Percentiles rank a stretch among this genome's conserved stretches.
Conservation (phyloP, 2,888 invertebrate genomes). For the Pinctada fucata region DNA sequence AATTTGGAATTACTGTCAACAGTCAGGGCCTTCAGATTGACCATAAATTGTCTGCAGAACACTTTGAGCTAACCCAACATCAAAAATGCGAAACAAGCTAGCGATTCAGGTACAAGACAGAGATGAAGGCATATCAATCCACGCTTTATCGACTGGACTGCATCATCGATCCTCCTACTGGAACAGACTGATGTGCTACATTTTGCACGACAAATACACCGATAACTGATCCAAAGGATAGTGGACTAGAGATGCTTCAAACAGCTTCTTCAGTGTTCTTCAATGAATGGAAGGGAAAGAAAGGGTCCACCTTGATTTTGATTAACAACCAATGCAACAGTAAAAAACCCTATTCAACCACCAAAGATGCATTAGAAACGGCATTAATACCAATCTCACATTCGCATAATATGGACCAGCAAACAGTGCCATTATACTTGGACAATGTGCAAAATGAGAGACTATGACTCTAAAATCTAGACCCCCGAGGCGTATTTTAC, state of each 20-base stretch:
- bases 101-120: constrained; percentile 34
- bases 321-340: constrained; percentile 22
- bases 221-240: constrained; percentile 20
- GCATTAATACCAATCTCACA: constrained; percentile 43
- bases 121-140: constrained; percentile 35
- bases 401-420: constrained; percentile 45
- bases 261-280: constrained; percentile 22
- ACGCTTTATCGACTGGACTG: constrained; percentile 21
- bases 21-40: constrained; percentile 35
- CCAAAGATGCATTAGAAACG: constrained; percentile 27
- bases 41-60: constrained; percentile 27
- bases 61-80: constrained; percentile 34
- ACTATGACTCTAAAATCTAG: no score
- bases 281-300: constrained; percentile 21
- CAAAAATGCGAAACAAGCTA: constrained; percentile 38
- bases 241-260: constrained; percentile 9
- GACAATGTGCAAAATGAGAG: constrained; percentile 16
- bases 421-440: constrained; percentile 41
- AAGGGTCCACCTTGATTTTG: constrained; percentile 10
- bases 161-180: constrained; percentile 30
- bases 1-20: constrained; percentile 33
- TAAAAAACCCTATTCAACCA: constrained; percentile 27
- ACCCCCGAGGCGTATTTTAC: no score
- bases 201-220: constrained; percentile 37
- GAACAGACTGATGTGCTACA: constrained; percentile 36